Conservation (phyloP, 2,797 vertebrate species). For the Xenentodon cancila region DNA sequence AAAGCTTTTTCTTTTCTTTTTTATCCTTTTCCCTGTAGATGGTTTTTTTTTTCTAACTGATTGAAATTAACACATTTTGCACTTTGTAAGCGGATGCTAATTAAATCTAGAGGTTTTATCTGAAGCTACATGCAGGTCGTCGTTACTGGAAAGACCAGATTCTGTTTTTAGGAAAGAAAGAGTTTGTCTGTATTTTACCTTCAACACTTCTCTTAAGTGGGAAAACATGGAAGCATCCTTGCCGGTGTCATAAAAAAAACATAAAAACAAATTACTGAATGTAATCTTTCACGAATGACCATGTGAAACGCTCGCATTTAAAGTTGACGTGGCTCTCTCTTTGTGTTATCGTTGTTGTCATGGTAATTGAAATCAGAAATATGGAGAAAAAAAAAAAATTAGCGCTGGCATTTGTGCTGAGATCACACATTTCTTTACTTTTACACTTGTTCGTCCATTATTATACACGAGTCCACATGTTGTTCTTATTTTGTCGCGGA, state of each 20-base stretch:
- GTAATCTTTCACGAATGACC: not conserved
- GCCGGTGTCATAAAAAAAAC: constrained; percentile 11
- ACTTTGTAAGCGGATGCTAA: constrained; percentile 17
- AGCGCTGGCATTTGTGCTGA: not conserved
- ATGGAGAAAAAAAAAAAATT: too few relatives aligned
- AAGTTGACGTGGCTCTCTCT: too few relatives aligned
- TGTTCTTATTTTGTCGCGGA: constrained; percentile 29
- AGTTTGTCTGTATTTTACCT: constrained; percentile 39
- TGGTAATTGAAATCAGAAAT: not conserved
- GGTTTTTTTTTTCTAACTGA: constrained; percentile 23
- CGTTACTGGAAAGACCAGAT: constrained; percentile 34
- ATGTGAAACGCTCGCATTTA: too few relatives aligned
- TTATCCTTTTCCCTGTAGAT: constrained; percentile 14
- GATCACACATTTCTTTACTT: not conserved
- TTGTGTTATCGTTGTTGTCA: too few relatives aligned
- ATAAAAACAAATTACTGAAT: not conserved
- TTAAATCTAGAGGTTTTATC: constrained; percentile 28
- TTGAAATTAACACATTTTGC: constrained; percentile 30
- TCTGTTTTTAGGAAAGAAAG: constrained; percentile 33
- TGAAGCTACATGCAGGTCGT: constrained; percentile 30
- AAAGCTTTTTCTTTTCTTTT: not conserved
- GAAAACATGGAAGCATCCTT: constrained; percentile 25
- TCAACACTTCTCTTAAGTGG: constrained; percentile 19
- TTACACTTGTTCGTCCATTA: constrained; percentile 9
- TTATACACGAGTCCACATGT: constrained; percentile 5